phyloP scores from a whole-genome alignment of 2,113 vertebrate genomes.

The Coptodon rendalli region DNA sequence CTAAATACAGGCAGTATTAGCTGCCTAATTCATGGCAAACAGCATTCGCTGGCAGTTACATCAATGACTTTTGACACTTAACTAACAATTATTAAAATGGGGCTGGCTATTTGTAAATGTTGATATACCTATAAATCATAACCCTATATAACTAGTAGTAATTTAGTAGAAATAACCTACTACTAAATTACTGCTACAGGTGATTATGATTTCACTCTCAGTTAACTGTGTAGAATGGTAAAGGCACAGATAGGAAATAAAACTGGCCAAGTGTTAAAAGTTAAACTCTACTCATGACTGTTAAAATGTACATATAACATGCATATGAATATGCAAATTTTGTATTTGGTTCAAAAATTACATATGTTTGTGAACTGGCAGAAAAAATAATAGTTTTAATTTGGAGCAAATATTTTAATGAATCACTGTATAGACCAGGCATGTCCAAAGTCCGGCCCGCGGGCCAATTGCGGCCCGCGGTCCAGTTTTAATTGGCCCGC shows the following conservation, averaged over 20 bases:
- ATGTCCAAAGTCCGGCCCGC: no score
- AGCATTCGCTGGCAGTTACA: neutral
- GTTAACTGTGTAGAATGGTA: neutral
- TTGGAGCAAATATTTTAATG: neutral
- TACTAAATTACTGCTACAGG: neutral
- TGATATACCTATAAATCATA: neutral
- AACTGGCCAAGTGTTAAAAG: neutral
- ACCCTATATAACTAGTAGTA: neutral
- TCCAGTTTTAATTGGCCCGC: no score
- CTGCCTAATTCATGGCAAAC: neutral
- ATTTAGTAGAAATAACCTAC: neutral
- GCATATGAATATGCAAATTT: neutral
- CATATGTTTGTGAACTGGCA: neutral
- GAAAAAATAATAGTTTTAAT: neutral
- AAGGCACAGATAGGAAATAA: neutral
- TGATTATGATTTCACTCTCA: neutral
- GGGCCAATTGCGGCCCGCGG: no score
- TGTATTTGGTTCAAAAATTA: neutral
- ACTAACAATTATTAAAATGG: neutral
- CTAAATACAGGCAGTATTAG: neutral
- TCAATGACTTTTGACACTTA: neutral
- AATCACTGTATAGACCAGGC: neutral
- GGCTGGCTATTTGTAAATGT: neutral
- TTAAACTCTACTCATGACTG: neutral
- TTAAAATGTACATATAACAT: neutral